Percentiles rank a stretch among this genome's conserved stretches.
Conservation (phyloP, 2,797 vertebrate species). For the Rhynchotus rufescens region DNA sequence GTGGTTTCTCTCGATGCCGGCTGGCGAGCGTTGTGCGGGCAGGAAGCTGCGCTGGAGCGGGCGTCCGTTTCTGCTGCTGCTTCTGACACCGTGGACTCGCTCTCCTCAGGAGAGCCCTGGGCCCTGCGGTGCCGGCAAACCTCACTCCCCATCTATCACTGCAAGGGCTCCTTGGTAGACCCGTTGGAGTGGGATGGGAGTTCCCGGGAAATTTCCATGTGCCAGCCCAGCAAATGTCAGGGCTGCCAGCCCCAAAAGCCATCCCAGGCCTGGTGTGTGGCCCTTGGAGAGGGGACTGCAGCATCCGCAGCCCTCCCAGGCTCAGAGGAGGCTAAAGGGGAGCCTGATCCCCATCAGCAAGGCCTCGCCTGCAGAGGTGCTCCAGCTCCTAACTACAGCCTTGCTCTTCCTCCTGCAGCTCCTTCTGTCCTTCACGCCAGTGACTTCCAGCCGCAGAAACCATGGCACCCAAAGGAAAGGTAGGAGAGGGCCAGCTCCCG, state of each 20-base stretch:
- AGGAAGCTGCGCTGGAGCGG: not conserved
- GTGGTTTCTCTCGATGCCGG: not conserved
- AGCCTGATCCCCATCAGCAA: not conserved
- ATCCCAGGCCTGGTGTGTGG: not conserved
- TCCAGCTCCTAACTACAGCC: not conserved
- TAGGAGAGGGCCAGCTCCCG: not conserved
- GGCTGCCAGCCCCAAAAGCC: not conserved
- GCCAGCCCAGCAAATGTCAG: not conserved
- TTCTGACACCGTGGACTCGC: fast-evolving
- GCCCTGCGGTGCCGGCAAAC: too few relatives aligned
- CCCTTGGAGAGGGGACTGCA: not conserved
- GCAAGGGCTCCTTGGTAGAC: not conserved
- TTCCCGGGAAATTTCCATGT: not conserved
- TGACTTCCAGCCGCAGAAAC: not conserved
- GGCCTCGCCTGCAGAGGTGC: not conserved
- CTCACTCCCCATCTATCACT: not conserved
- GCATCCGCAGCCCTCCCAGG: not conserved
- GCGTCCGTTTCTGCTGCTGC: fast-evolving
- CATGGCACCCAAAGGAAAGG: conserved; percentile 74
- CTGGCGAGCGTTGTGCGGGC: not conserved
- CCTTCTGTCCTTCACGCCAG: not conserved
- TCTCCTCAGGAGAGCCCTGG: not conserved
- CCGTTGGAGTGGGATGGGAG: not conserved
- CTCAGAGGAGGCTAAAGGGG: too few relatives aligned
- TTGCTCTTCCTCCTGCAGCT: conserved; percentile 30